Conservation (phyloP, 2,113 vertebrate genomes). For the Raja brachyura region DNA sequence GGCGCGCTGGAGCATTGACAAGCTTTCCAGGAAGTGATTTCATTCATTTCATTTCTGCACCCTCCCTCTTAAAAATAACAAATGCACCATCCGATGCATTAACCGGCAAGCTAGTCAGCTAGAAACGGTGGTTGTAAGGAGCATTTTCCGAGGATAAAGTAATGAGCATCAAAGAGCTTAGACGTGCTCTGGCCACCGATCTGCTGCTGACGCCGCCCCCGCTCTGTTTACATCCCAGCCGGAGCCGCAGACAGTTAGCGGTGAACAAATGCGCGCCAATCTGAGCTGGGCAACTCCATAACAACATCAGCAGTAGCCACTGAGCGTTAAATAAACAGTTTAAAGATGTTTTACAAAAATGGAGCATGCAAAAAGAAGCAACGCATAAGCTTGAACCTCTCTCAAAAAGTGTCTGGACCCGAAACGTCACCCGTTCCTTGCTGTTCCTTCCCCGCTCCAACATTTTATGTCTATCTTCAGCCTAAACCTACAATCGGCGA, state of each 20-base stretch:
- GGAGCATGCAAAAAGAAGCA: too few relatives aligned
- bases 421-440: too few relatives aligned
- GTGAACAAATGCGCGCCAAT: background rate
- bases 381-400: background rate
- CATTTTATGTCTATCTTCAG: too few relatives aligned
- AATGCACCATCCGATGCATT: too few relatives aligned
- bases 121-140: too few relatives aligned
- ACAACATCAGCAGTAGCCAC: background rate
- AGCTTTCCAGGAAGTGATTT: constrained; percentile 32
- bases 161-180: background rate
- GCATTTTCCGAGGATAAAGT: too few relatives aligned
- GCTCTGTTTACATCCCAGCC: background rate
- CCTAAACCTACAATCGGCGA: background rate
- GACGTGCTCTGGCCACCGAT: background rate
- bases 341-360: too few relatives aligned
- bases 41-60: background rate
- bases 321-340: background rate
- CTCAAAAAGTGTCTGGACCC: too few relatives aligned
- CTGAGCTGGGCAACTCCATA: background rate
- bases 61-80: too few relatives aligned
- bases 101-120: too few relatives aligned
- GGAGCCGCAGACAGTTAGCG: background rate
- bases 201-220: background rate
- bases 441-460: too few relatives aligned
- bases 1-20: constrained; percentile 29